Evolutionary conservation across 2,797 vertebrate genomes (phyloP).

Genomic region (Tenualosa thibaudeaui): DNA sequence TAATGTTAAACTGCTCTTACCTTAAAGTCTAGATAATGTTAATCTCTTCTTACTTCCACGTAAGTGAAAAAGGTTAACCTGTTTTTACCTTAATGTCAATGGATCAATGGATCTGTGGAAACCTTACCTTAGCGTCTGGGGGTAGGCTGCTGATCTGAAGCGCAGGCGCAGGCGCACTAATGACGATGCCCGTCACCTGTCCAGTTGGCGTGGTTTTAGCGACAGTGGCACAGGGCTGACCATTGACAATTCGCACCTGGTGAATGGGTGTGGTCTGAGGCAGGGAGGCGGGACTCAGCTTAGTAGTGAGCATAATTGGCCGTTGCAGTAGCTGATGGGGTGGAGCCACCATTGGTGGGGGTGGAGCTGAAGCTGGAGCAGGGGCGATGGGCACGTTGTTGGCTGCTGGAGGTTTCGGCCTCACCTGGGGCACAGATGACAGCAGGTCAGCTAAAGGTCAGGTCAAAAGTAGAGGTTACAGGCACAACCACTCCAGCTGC

Average conservation of each 20-base stretch:
- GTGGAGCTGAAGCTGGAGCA: conserved; percentile 64
- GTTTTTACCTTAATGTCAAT: conserved; percentile 85
- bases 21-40: no score
- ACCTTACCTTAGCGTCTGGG: conserved; percentile 85
- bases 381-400: conserved; percentile 97
- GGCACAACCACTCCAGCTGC: conserved; percentile 27
- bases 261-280: conserved; percentile 89
- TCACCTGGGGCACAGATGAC: conserved; percentile 77
- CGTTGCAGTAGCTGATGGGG: conserved; percentile 91
- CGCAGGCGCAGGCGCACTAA: conserved; percentile 82
- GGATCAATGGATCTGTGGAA: conserved; percentile 57
- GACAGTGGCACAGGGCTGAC: conserved; percentile 86
- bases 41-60: no score
- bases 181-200: conserved; percentile 95
- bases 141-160: conserved; percentile 95
- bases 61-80: no score
- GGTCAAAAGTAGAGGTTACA: neutral
- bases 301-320: conserved; percentile 94
- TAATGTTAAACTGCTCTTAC: no score
- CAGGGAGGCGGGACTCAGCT: conserved; percentile 86
- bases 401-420: conserved; percentile 87
- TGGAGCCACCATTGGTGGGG: conserved; percentile 96
- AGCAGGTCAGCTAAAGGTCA: neutral
- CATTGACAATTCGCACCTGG: conserved; percentile 96
- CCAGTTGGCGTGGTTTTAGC: conserved; percentile 81